These are phyloP conservation scores for Hylia prasina DNA, from an alignment of 2,113 vertebrate genomes.

Conservation along the genomic window DNA sequence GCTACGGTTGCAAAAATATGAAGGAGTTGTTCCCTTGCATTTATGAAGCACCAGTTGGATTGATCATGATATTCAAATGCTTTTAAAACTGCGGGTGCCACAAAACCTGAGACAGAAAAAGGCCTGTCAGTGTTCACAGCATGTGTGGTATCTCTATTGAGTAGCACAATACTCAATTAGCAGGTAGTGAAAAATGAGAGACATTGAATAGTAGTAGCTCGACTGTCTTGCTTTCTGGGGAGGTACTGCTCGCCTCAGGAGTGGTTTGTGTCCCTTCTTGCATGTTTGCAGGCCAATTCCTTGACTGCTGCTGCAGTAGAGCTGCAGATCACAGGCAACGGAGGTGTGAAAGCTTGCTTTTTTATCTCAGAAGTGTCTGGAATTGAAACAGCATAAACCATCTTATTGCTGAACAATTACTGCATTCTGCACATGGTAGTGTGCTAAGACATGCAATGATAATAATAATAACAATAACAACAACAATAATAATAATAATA, in stretches of 20 bases:
- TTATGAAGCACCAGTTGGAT: neutral
- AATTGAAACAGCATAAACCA: neutral
- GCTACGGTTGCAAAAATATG: neutral
- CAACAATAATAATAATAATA: too few species aligned
- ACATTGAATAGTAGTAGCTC: neutral
- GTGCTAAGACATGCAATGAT: neutral
- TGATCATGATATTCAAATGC: neutral
- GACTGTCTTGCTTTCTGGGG: neutral
- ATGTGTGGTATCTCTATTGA: neutral
- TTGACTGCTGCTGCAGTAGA: neutral
- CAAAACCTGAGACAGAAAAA: neutral
- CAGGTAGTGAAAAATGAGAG: neutral
- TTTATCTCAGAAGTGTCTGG: neutral
- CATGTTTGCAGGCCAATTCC: neutral
- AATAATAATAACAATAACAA: too few species aligned
- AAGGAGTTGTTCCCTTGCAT: neutral
- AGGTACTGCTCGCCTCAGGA: neutral
- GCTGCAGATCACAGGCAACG: neutral
- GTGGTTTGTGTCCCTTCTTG: neutral
- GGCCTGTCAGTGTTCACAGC: neutral
- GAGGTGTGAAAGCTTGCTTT: neutral
- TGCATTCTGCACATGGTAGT: rapidly evolving
- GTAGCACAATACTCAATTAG: neutral
- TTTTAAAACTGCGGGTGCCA: neutral
- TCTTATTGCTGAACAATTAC: neutral